Evolutionary conservation across 2,113 vertebrate genomes (phyloP).

Genomic region (Plecturocebus donacophilus): DNA sequence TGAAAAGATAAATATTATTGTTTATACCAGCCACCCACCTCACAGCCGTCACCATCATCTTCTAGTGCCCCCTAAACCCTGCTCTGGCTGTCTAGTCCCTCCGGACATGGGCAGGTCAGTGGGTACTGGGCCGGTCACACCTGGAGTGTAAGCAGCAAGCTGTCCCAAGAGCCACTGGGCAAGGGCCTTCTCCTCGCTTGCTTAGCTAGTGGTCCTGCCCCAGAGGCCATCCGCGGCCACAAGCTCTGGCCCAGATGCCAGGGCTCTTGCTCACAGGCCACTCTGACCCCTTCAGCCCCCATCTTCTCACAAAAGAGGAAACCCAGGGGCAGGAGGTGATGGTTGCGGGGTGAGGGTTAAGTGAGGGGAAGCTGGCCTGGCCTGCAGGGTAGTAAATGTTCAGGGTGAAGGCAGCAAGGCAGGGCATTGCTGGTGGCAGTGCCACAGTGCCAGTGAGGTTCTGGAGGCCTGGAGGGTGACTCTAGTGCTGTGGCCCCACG

Average conservation of each 20-base stretch:
- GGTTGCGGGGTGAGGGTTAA: neutral
- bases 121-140: neutral
- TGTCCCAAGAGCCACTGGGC: neutral
- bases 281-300: neutral
- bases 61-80: neutral
- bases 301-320: neutral
- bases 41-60: neutral
- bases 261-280: neutral
- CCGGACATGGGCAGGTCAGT: neutral
- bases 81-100: neutral
- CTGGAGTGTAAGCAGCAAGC: neutral
- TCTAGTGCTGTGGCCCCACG: neutral
- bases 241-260: neutral
- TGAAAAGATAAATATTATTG: conserved; percentile 77
- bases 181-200: neutral
- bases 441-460: neutral
- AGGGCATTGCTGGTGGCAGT: neutral
- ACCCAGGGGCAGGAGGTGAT: neutral
- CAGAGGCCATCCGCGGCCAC: neutral
- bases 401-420: conserved; percentile 25
- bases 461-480: neutral
- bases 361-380: neutral
- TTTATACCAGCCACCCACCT: neutral
- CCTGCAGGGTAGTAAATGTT: neutral
- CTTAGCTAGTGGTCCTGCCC: neutral